Conservation (phyloP, 2,888 invertebrate genomes). For the Phania funesta region DNA sequence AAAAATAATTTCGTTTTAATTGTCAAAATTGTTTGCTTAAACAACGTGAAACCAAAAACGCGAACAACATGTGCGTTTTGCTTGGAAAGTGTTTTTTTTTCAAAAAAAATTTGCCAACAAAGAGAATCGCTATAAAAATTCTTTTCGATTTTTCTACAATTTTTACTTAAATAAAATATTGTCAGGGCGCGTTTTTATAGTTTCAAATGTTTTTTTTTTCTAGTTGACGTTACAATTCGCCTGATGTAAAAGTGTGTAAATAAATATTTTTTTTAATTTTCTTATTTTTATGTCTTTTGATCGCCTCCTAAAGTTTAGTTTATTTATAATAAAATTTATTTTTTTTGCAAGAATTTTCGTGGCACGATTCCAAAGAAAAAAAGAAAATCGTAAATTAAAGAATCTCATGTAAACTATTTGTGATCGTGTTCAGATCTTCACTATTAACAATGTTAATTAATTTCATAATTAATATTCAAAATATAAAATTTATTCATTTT, state of each 20-base stretch:
- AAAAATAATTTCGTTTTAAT: too few species aligned
- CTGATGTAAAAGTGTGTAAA: conserved; percentile 22
- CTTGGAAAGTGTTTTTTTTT: neutral
- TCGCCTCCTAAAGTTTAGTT: conserved; percentile 17
- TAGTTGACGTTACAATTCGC: conserved; percentile 10
- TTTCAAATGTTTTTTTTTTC: neutral
- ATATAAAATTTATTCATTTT: too few species aligned
- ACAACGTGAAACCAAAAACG: too few species aligned
- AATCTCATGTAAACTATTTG: conserved; percentile 35
- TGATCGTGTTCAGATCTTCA: conserved; percentile 10
- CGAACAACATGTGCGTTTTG: too few species aligned
- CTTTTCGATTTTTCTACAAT: neutral
- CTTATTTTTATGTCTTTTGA: neutral
- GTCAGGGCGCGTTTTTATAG: neutral
- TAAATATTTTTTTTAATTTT: neutral
- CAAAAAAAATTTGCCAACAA: neutral
- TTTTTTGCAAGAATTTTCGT: too few species aligned
- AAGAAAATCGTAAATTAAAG: conserved; percentile 15
- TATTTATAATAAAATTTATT: conserved; percentile 4
- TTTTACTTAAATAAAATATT: neutral
- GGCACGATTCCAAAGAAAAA: conserved; percentile 50
- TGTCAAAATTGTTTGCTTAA: too few species aligned
- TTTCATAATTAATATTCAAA: conserved; percentile 2
- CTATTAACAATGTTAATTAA: conserved; percentile 28
- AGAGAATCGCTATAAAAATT: neutral